Evolutionary conservation across 2,113 vertebrate genomes (phyloP), one percentile per base, ranked within the genome.

Genomic region (Morphnarchus princeps): DNA sequence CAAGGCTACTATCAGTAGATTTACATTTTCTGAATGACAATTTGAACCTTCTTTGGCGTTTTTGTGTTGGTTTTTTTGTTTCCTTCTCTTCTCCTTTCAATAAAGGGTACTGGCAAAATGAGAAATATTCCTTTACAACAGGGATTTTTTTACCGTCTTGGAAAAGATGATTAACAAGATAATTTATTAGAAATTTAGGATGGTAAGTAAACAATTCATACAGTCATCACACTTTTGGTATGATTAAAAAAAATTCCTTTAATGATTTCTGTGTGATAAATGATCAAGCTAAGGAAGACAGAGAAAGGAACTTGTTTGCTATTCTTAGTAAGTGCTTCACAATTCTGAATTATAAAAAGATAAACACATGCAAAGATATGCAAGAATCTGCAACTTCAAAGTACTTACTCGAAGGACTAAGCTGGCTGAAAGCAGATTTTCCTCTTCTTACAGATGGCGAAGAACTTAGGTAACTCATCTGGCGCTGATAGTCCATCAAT

Each of bases 401-500:
- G 71, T 25, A 92, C 98, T 97, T 96, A 98, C 98, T 93, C 6
- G 97, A 91, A 77, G 98, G 91, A 87, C 97, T 98, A 32, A 97
- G 96, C 10, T 98, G 98, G 95, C 96, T 97, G 57, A 98, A 70
- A 24, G 97, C 90, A 29, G 98, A 97, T 59, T 94, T 98, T 50
- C 97, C 97, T 50, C 89, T 97, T 85, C 95, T 98, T 38, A 97
- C 66, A 16, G 97, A 62, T 4, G 98, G 84, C 7, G 96, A 84
- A 49, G 94, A 92, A 86, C 84, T 98, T 34, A 98, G 81, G 42
- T 99, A 99, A 65, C 97, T 94, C 50, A 97, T 97, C 5, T 98
- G 99, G 16, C 98, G 99, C 88, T 99, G 98, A 83, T 99, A 99
- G 96, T 99, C 99, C 84, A 98, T 93, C 82, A 99, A 87, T 31